A percentile compares a stretch with the other conserved stretches of the same genome.
These are phyloP conservation scores for Prionchulus punctatus DNA, from an alignment of 2,888 invertebrate species.

Conservation along the genomic window DNA sequence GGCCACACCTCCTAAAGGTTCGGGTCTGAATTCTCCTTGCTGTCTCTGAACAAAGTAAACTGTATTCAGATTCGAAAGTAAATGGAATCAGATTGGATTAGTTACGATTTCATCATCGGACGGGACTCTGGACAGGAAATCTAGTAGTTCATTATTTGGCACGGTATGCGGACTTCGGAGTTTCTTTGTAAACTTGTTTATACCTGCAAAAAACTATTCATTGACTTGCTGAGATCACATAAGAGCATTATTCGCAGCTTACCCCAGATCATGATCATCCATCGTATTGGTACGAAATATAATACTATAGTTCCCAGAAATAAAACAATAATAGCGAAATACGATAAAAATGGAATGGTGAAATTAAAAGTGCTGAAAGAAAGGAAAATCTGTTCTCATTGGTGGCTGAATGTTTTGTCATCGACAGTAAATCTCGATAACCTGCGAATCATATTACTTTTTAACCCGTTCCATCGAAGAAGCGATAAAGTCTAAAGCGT, in stretches of 20 bases:
- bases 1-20: constrained; percentile 7
- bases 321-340: constrained; percentile 65
- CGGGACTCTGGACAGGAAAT: constrained; percentile 80
- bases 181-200: constrained; percentile 86
- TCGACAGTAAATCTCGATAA: neutral
- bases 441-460: constrained; percentile 47
- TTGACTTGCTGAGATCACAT: neutral
- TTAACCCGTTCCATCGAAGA: constrained; percentile 81
- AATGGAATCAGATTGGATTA: neutral
- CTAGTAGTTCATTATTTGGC: constrained; percentile 88
- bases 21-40: constrained; percentile 13
- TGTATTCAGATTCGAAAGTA: neutral
- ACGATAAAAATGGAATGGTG: constrained; percentile 85
- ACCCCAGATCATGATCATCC: constrained; percentile 81
- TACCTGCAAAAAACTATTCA: constrained; percentile 28
- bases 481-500: constrained; percentile 79
- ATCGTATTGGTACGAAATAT: constrained; percentile 71
- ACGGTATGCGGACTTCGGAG: constrained; percentile 78
- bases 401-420: neutral
- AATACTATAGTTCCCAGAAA: constrained; percentile 57
- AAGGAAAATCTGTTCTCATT: constrained; percentile 1
- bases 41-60: constrained; percentile 3
- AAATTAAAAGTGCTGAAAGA: constrained; percentile 76
- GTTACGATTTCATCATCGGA: constrained; percentile 73
- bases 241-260: constrained; percentile 17